Evolutionary conservation across 2,888 invertebrate species (phyloP), one percentile per base, ranked within the genome.

Genomic region (Copidosoma aretas): DNA sequence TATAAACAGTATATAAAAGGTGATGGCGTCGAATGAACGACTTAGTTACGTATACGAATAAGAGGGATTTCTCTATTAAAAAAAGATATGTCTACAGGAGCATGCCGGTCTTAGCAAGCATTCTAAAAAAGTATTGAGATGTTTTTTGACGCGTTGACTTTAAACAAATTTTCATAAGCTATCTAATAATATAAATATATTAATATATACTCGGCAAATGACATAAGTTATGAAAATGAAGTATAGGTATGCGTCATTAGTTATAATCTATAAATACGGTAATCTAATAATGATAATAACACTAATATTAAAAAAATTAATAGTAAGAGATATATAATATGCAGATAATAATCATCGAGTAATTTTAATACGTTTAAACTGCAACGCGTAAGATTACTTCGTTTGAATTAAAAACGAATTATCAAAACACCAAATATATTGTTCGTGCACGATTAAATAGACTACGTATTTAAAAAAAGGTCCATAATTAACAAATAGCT

Each of bases 81-180:
- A 69, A 67, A 61, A 77, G 70, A 79, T 67, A 75, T 71, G 75
- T 81, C 83, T 83, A 83, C 82, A 73, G 81, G 80, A 83, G 75
- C 83, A 83, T 83, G 83, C 83, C 80, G 79, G 79, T 80, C 72
- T 76, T 80, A 81, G 78, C 82, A 82, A 83, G 82, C 83, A 82
- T 79, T 78, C 81, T 78, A 79, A 75, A 77, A 75, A 77, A 76
- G 68, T 75, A 65, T 73, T 59, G 70, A 75, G 54, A 67, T 71
- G 32, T 32, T 43, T 41, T 68, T 71, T 68, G 72, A 73, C 70
- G 66, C 73, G 73, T 73, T 73, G 68, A 71, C 60, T 49, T 68
- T 68, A 63, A 63, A 65, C 62, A 66, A 59, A 43, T 64, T 32
- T 52, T 60, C 46, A 64, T 51, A 67, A 71, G 64, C 60, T 64